Base-by-base conservation (phyloP, 2,888 invertebrate species). In the Ptychoptera contaminata region DNA sequence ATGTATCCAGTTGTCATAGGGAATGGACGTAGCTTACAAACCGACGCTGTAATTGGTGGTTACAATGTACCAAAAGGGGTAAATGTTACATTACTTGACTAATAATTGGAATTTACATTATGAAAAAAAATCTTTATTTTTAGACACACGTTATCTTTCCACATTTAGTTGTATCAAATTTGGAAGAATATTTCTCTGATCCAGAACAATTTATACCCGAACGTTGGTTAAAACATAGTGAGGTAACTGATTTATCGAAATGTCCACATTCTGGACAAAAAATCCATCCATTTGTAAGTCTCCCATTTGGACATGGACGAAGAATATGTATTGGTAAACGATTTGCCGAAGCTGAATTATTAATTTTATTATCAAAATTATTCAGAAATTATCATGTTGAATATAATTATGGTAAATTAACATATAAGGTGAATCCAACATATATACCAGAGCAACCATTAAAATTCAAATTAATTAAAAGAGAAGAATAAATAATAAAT, bases 1-100 rank as follows among this genome's bases (percentile, higher is more conserved):
- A 79, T 87, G 64, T 82, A 80, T 61, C 87, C 86, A 8, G 83
- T 86, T 12, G 82, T 83, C 50, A 74, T 83, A 56, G 86, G 85
- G 35, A 82, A 86, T 54, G 82, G 82, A 6, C 70, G 87, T 52
- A 80, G 79, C 56, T 71, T 83, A 43, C 80, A 82, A 60, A 73
- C 77, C 8, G 81, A 86, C 61, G 69, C 83, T 2, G 70, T 82
- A 10, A 76, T 87, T 55, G 76, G 77, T 47, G 86, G 85, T 48
- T 87, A 82, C 57, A 69, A 76, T 58, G 76, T 88, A 49, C 86
- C 87, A 11, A 82, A 83, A 67, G 86, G 85, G 63, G 84, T 85
- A 71, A 70, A 71, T n/a, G n/a, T n/a, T n/a, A n/a, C n/a, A 62
- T 8, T 7, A 34, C 3, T 7, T 34, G 11, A 35, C 4, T 32